Conservation (phyloP, 1,140 invertebrate species). For the Papilio xuthus region DNA sequence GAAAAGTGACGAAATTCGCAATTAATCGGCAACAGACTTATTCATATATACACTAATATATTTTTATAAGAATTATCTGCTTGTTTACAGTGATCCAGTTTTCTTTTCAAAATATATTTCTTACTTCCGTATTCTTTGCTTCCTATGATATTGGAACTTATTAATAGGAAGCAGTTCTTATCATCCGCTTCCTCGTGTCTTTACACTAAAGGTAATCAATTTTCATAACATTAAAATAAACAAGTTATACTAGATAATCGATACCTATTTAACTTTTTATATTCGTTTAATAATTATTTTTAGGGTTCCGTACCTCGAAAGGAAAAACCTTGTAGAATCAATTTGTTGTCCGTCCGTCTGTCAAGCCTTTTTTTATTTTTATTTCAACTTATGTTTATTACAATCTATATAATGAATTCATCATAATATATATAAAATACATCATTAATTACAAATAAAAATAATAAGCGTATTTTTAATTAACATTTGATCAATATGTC, state of each 20-base stretch:
- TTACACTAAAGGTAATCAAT: neutral
- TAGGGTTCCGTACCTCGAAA: too few species aligned
- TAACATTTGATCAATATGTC: constrained; percentile 13
- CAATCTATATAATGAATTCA: neutral
- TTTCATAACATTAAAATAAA: neutral
- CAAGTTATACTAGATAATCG: neutral
- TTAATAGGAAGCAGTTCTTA: neutral
- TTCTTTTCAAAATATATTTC: neutral
- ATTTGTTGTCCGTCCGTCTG: too few species aligned
- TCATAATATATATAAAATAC: neutral
- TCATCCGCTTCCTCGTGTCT: neutral
- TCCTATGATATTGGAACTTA: neutral
- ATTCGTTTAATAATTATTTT: neutral
- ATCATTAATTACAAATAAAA: neutral
- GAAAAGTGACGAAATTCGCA: too few species aligned
- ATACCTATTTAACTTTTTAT: neutral
- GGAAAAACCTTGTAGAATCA: too few species aligned
- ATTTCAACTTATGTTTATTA: neutral
- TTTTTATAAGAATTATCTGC: too few species aligned
- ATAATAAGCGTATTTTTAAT: neutral
- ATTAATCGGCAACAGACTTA: too few species aligned
- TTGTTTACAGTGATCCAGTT: neutral
- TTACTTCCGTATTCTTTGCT: neutral
- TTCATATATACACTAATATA: too few species aligned
- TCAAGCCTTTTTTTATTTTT: neutral